Conservation (phyloP, 2,888 invertebrate species). For the Boloria euphrosyne region DNA sequence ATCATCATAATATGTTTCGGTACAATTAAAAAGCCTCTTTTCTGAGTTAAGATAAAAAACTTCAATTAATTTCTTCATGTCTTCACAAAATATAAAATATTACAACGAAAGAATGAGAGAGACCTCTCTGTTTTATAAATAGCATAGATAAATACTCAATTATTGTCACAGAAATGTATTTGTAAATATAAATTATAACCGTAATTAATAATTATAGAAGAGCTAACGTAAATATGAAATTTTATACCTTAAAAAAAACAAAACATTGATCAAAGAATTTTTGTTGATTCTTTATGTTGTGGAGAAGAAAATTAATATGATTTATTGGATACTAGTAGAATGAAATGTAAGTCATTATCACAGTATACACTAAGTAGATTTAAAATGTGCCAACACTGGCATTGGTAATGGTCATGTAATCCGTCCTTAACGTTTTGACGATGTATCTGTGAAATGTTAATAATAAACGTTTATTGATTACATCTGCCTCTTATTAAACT, state of each 20-base stretch:
- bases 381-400: conserved; percentile 25
- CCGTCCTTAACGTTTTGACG: conserved; percentile 44
- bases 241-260: conserved; percentile 18
- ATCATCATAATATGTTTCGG: not conserved
- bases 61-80: no score
- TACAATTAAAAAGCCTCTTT: not conserved
- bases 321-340: not conserved
- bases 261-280: conserved; percentile 7
- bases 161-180: conserved; percentile 51
- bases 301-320: not conserved
- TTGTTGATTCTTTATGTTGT: not conserved
- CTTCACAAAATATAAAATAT: not conserved
- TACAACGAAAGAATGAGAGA: not conserved
- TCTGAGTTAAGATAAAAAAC: not conserved
- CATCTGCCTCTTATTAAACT: conserved; percentile 4
- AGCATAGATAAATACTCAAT: conserved; percentile 55
- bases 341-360: conserved; percentile 10
- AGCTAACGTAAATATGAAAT: conserved; percentile 32
- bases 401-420: conserved; percentile 27
- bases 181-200: conserved; percentile 65
- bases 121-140: conserved; percentile 8
- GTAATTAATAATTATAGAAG: conserved; percentile 34
- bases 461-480: conserved; percentile 47
- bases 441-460: conserved; percentile 50
- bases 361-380: conserved; percentile 23